phyloP scores from a whole-genome alignment of 1,140 invertebrate species.

The Zophobas atratus region DNA sequence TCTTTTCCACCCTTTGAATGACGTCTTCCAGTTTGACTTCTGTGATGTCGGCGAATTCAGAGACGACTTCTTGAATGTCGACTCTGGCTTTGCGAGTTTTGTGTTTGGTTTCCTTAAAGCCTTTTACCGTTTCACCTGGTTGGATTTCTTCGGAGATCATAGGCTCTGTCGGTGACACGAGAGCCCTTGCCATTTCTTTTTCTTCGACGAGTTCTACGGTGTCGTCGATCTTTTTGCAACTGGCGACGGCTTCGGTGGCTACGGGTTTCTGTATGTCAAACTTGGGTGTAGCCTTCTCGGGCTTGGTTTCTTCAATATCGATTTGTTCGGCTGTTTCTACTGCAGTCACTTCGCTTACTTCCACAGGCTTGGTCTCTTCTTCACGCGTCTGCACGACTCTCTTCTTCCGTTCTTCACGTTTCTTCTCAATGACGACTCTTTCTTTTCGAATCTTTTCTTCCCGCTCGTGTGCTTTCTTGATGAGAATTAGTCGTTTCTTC shows the following conservation, averaged over 20 bases:
- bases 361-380: slow-evolving; percentile 70
- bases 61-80: slow-evolving; percentile 64
- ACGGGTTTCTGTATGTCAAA: slow-evolving; percentile 74
- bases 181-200: slow-evolving; percentile 70
- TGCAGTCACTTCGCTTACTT: slow-evolving; percentile 70
- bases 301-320: slow-evolving; percentile 62
- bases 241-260: slow-evolving; percentile 74
- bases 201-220: slow-evolving; percentile 67
- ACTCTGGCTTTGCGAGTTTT: slow-evolving; percentile 64
- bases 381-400: slow-evolving; percentile 65
- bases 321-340: slow-evolving; percentile 70
- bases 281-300: slow-evolving; percentile 70
- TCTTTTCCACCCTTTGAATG: slow-evolving; percentile 73
- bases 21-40: slow-evolving; percentile 71
- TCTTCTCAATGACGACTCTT: slow-evolving; percentile 71
- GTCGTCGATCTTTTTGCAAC: slow-evolving; percentile 76
- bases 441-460: slow-evolving; percentile 73
- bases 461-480: slow-evolving; percentile 72
- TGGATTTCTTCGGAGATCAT: slow-evolving; percentile 73
- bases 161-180: slow-evolving; percentile 73
- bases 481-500: slow-evolving; percentile 62
- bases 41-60: slow-evolving; percentile 68
- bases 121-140: slow-evolving; percentile 72
- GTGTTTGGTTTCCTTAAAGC: slow-evolving; percentile 68
- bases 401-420: slow-evolving; percentile 65